Evolutionary conservation across 1,140 invertebrate species (phyloP), one percentile per base, ranked within the genome.

Genomic region (silkworm (Bombyx mori)): DNA sequence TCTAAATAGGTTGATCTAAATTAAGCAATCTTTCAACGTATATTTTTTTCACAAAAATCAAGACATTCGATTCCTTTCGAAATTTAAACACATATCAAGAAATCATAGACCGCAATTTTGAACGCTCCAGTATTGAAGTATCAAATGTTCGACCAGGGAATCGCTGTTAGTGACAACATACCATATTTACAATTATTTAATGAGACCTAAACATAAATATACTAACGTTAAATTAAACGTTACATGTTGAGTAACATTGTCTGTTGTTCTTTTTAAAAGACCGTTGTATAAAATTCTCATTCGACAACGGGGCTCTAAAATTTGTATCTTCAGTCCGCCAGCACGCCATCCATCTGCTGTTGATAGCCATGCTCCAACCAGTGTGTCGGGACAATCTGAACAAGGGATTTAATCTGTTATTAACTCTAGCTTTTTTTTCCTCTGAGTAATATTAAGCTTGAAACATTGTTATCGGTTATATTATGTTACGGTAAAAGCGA

Each of bases 221-320:
- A 71, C 74, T 60, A 61, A 82, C 75, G 75, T 61, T 42, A 77
- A 56, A 58, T 77, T 78, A 3, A 83, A 52, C 45, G 69, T 77
- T 10, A 89, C 77, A 62, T 91, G 90, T 58, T 88, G 77, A 3
- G 83, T 63, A 7, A 71, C 66, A 8, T 83, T 73, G 10, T 84
- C 71, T n/a, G 74, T 67, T 4, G 73, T 76, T 54, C 82, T 83
- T 61, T 81, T 88, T 6, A 92, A 66, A 3, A 90, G 65, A 3
- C 92, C 92, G 69, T 92, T 92, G 69, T 88, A 93, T 46, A 88
- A 68, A 18, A 93, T 82, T 63, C 91, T 88, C 79, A 90, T 89
- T 51, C 82, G 77, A 58, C 72, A 61, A 64, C 89, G 81, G 0
- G 89, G 77, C 61, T 92, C 88, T 10, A 91, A 66, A 7, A 89